Evolutionary conservation across 2,888 invertebrate species (phyloP), one percentile per base, ranked within the genome.

Genomic region (Protodeltote pygarga): DNA sequence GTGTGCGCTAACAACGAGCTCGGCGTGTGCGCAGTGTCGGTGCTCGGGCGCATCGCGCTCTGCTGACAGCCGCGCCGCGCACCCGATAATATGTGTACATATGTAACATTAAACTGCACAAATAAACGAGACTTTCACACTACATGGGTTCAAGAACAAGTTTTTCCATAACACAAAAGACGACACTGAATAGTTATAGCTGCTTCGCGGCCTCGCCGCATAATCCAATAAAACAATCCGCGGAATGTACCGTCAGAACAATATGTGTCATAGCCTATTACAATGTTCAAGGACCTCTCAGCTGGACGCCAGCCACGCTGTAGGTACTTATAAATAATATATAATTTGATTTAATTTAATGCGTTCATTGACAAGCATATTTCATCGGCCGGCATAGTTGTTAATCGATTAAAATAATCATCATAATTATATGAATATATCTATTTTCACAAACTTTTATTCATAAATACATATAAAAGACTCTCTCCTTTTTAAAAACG

Each of bases 91-190:
- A 90, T 91, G 91, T 91, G 91, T 92, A 92, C 92, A 92, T 92
- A 92, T 92, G 92, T 92, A 91, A 91, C 89, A 89, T 91, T 92
- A 91, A 92, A 89, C 90, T 87, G 91, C 90, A 89, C 83, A 92
- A 92, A 92, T 92, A 92, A 92, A 92, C 80, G 85, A 91, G 76
- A 84, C 84, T 89, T 92, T 92, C 92, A 92, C 92, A 92, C 92
- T 92, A 92, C 92, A 92, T 89, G 90, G 91, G 87, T 90, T 90
- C 89, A 89, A 91, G 87, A 92, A 92, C 92, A 92, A 92, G 92
- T 92, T 92, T 92, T 92, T 92, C 92, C 92, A 92, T 92, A 92
- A 92, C 92, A 92, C 91, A 92, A 92, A 91, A 92, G 92, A 90
- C 91, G 85, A 90, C 92, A 87, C 89, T 92, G 92, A 92, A 92